phyloP scores from a whole-genome alignment of 2,797 vertebrate genomes.

The Pristis pectinata region DNA sequence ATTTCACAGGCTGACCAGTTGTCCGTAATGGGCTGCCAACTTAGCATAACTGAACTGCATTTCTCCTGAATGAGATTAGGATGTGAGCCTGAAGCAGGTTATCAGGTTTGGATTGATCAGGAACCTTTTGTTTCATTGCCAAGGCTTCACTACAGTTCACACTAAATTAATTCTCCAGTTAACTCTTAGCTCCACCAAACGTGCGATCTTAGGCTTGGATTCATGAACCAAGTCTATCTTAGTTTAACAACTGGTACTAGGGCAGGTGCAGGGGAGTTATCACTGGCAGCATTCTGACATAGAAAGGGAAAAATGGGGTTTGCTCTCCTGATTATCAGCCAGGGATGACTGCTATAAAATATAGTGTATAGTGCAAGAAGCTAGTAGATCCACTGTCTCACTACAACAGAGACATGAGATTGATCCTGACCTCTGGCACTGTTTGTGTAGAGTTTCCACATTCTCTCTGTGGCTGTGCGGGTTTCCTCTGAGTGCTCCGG shows the following conservation, averaged over 20 bases:
- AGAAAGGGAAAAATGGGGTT: neutral
- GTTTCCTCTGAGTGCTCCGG: too few relatives aligned
- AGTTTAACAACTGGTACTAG: neutral
- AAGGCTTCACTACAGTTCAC: neutral
- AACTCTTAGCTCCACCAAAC: neutral
- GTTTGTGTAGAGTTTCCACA: too few relatives aligned
- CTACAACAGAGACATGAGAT: too few relatives aligned
- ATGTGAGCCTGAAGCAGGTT: slow-evolving; percentile 6
- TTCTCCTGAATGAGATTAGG: neutral
- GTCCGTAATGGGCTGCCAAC: neutral
- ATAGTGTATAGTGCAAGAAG: too few relatives aligned
- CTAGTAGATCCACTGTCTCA: too few relatives aligned
- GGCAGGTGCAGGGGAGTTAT: neutral
- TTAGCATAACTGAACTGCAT: slow-evolving; percentile 17
- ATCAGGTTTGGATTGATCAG: neutral
- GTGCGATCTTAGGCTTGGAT: neutral
- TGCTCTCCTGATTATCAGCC: neutral
- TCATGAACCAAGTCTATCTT: neutral
- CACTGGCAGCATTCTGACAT: neutral
- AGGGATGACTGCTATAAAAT: neutral
- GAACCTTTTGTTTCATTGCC: neutral
- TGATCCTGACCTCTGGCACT: too few relatives aligned
- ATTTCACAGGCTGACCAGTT: slow-evolving; percentile 4
- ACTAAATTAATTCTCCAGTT: neutral
- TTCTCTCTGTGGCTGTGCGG: too few relatives aligned